Percentiles rank a stretch among this genome's conserved stretches.
These are phyloP conservation scores for Synergus gifuensis DNA, from an alignment of 2,888 invertebrate genomes.

Conservation along the genomic window DNA sequence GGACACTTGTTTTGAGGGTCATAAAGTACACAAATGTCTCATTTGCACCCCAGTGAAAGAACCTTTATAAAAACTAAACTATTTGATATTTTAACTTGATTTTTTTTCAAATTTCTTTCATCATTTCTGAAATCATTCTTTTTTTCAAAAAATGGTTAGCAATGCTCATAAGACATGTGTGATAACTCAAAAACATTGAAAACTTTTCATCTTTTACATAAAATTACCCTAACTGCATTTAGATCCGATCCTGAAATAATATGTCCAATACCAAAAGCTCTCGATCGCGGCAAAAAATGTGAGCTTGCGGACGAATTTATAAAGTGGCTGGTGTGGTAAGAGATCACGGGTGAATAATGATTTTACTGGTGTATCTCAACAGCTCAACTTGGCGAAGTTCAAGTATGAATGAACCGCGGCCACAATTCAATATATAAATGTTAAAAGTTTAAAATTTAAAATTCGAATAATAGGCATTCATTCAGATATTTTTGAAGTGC, in stretches of 20 bases:
- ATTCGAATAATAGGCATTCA: too few species aligned
- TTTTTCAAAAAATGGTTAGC: neutral
- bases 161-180: too few species aligned
- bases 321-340: constrained; percentile 43
- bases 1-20: too few species aligned
- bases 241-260: constrained; percentile 13
- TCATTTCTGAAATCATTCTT: neutral
- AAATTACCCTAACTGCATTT: neutral
- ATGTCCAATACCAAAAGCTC: constrained; percentile 37
- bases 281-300: constrained; percentile 45
- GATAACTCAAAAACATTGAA: too few species aligned
- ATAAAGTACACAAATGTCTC: too few species aligned
- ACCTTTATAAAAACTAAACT: too few species aligned
- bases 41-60: too few species aligned
- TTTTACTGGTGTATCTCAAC: constrained; percentile 3
- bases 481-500: too few species aligned
- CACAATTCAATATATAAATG: neutral
- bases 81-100: too few species aligned
- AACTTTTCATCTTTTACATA: neutral
- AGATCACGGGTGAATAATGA: constrained; percentile 25
- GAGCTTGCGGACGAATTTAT: constrained; percentile 46
- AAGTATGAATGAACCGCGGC: neutral
- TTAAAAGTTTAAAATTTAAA: neutral
- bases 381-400: neutral
- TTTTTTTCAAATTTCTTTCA: too few species aligned